Evolutionary conservation across 2,113 vertebrate species (phyloP).

Genomic region (Vombatus ursinus): DNA sequence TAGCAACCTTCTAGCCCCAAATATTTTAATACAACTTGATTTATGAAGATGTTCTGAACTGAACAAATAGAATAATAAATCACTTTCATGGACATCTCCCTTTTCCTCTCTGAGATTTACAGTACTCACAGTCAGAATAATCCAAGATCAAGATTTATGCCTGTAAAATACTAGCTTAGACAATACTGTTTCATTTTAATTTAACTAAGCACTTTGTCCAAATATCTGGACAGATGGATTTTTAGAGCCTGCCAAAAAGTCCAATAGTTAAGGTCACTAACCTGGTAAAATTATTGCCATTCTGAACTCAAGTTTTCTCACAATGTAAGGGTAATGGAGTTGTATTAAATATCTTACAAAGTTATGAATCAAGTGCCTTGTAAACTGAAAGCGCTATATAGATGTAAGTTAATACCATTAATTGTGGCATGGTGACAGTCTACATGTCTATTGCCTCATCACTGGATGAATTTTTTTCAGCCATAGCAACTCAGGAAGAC

Average conservation of each 20-base stretch:
- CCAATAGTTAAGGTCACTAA: neutral
- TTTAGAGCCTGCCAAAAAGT: neutral
- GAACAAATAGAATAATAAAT: neutral
- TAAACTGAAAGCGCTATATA: neutral
- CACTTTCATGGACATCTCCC: neutral
- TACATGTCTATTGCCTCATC: neutral
- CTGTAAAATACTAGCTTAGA: neutral
- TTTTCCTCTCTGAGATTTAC: neutral
- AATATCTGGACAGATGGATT: neutral
- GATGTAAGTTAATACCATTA: neutral
- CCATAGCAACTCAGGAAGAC: neutral
- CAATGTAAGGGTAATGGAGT: neutral
- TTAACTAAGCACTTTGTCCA: neutral
- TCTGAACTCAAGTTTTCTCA: neutral
- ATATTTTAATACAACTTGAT: neutral
- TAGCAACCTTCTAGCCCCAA: neutral
- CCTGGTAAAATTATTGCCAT: neutral
- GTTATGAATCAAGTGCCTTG: neutral
- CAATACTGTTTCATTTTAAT: slow-evolving; percentile 1
- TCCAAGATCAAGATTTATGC: neutral
- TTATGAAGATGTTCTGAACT: neutral
- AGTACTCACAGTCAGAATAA: neutral
- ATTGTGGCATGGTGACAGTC: neutral
- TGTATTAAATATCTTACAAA: neutral
- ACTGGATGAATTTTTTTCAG: neutral